Base-by-base conservation (phyloP, 1,140 invertebrate species). In the Whitmania pigra region DNA sequence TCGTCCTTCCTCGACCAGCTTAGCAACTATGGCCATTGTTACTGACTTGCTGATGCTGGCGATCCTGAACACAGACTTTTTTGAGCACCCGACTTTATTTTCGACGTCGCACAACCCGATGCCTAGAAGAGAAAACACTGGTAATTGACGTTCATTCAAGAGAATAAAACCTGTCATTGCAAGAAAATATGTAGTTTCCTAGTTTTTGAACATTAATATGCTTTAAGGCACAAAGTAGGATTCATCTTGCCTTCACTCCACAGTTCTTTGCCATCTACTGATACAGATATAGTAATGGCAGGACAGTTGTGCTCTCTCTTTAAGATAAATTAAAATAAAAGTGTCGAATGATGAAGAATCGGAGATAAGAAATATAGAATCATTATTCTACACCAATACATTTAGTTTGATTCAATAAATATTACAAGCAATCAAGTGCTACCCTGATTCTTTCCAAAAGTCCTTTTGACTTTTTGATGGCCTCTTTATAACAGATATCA, bases 11-110 rank as follows among this genome's bases (percentile, higher is more conserved):
- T 87, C 83, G 75, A 82, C 79, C 0, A 86, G 75, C 75, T 82
- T 82, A 7, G 81, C 86, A 43, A 85, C 79, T 13, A 83, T 67
- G 9, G 71, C 54, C 76, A 84, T 82, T 15, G 85, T 86, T 25
- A 87, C 80, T 69, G 84, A 77, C 76, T 86, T 86, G 73, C 84
- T 85, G 63, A 87, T 86, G 74, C 84, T 85, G 25, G 86, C 86
- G 74, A 87, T 87, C 72, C 86, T 76, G 84, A 87, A 85, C 0
- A 86, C 83, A 0, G 83, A 83, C 25, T 83, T 73, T 27, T 77
- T 67, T 40, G 76, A 76, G 75, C 85, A 85, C 22, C 67, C 74
- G 11, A 84, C 78, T 25, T 75, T 67, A 72, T 86, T 85, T 76
- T 87, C 86, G 3, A 87, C 73, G 77, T 87, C 84, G 63, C 84